Evolutionary conservation across 2,797 vertebrate genomes (phyloP).

Genomic region (Eulemur mongoz): DNA sequence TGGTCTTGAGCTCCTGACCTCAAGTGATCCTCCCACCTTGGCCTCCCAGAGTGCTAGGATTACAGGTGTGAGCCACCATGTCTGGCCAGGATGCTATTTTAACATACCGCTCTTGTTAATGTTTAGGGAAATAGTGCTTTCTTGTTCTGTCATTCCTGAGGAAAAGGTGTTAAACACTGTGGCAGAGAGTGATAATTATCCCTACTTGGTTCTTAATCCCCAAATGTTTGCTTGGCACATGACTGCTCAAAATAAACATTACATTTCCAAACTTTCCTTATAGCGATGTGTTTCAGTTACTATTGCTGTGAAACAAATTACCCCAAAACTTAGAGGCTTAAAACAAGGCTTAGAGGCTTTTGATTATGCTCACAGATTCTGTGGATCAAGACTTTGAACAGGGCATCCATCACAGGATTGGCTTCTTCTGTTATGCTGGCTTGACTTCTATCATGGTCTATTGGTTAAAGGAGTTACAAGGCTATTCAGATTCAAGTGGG

Average conservation of each 20-base stretch:
- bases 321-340: not conserved
- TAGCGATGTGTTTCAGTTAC: not conserved
- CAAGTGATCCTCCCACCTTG: no score
- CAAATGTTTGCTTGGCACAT: not conserved
- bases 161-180: not conserved
- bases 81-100: not conserved
- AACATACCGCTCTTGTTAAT: slow-evolving; percentile 15
- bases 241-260: slow-evolving; percentile 35
- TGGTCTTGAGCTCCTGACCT: no score
- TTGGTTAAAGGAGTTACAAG: not conserved
- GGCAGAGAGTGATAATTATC: not conserved
- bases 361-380: not conserved
- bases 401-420: not conserved
- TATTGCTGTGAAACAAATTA: not conserved
- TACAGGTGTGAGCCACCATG: no score
- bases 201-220: not conserved
- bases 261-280: not conserved
- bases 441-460: not conserved
- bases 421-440: not conserved
- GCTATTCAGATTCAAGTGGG: not conserved
- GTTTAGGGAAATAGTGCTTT: slow-evolving; percentile 15
- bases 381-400: not conserved
- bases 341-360: not conserved
- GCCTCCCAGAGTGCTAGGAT: no score
- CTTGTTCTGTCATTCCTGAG: not conserved